phyloP scores from a whole-genome alignment of 2,888 invertebrate genomes.

The Sicus ferrugineus region DNA sequence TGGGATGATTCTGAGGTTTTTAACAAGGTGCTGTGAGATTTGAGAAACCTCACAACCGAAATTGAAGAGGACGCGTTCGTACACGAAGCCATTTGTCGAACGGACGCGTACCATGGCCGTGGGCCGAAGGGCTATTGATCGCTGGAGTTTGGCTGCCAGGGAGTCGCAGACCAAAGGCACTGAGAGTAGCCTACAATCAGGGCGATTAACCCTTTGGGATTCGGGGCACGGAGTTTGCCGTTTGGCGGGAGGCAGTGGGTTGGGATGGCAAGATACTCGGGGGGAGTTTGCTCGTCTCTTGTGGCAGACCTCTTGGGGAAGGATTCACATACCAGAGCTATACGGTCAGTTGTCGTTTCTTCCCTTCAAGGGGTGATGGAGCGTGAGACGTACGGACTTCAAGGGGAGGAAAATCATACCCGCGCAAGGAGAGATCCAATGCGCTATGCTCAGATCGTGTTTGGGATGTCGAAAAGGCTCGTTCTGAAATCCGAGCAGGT shows the following conservation, averaged over 20 bases:
- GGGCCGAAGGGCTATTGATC: neutral
- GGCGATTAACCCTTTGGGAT: no score
- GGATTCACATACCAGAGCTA: neutral
- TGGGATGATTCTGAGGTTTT: neutral
- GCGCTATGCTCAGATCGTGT: no score
- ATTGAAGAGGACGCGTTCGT: neutral
- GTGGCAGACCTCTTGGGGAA: neutral
- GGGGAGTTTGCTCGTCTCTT: neutral
- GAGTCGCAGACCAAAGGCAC: neutral
- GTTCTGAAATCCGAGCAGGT: no score
- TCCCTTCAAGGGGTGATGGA: neutral
- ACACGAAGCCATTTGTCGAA: neutral
- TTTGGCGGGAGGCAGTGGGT: no score
- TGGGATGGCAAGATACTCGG: neutral
- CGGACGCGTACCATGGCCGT: neutral
- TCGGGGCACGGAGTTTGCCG: neutral
- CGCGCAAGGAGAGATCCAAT: no score
- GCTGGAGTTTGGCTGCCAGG: neutral
- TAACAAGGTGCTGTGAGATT: neutral
- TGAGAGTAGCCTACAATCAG: no score
- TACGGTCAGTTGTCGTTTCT: no score
- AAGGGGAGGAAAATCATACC: no score
- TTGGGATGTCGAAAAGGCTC: no score
- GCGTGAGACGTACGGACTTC: neutral
- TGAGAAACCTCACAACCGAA: neutral